These are phyloP conservation scores for Tiaroga cobitis DNA, from an alignment of 2,797 vertebrate species.

Conservation along the genomic window DNA sequence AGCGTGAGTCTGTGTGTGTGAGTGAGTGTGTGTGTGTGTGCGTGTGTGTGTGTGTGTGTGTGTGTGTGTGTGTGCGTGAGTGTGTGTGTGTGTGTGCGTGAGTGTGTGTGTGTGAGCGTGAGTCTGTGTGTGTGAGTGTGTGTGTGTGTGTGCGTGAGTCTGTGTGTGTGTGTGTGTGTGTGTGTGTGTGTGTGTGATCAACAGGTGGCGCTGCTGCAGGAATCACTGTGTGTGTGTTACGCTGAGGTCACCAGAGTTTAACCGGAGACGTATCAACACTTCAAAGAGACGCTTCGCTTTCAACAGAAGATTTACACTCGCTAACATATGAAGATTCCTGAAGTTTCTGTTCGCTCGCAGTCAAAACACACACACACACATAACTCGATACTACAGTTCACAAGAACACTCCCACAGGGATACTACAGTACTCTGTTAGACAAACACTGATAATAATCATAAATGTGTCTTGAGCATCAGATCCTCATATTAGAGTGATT, in stretches of 20 bases:
- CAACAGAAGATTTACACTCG: neutral
- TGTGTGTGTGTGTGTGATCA: neutral
- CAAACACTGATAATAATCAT: too few species aligned
- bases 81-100: neutral
- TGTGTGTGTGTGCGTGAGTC: too few species aligned
- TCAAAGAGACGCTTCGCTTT: slow-evolving; percentile 17
- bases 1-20: neutral
- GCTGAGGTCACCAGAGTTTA: slow-evolving; percentile 21
- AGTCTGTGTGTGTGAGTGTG: too few species aligned
- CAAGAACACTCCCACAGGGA: neutral
- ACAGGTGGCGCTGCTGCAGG: slow-evolving; percentile 7
- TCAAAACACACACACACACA: neutral
- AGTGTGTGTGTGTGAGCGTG: neutral
- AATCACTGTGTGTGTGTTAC: slow-evolving; percentile 34
- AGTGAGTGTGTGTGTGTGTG: slow-evolving; percentile 1
- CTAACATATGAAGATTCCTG: neutral
- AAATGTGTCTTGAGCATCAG: too few species aligned
- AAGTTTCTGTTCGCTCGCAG: neutral
- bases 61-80: too few species aligned
- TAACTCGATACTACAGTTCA: neutral
- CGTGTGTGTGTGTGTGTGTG: too few species aligned
- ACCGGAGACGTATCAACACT: neutral
- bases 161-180: neutral
- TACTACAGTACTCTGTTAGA: too few species aligned
- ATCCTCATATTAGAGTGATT: too few species aligned